These are phyloP conservation scores for Sussaba pulchella DNA, from an alignment of 2,888 invertebrate species.

Conservation along the genomic window DNA sequence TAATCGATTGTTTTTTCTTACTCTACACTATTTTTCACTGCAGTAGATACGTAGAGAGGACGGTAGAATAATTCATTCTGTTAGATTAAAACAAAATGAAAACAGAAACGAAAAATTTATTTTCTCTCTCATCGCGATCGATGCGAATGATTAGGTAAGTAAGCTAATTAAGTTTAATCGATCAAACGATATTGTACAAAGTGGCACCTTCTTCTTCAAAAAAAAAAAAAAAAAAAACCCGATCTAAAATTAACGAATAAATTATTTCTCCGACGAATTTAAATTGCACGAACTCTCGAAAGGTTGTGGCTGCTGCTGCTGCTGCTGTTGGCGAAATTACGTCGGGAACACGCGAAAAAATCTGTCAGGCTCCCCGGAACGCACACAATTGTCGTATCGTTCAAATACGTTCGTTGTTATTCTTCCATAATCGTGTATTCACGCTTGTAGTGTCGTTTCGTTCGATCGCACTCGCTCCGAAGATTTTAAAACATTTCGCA, in stretches of 20 bases:
- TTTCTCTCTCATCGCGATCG: too few relatives aligned
- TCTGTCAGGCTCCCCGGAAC: constrained; percentile 67
- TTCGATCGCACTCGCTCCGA: constrained; percentile 52
- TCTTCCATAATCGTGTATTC: constrained; percentile 38
- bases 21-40: constrained; percentile 8
- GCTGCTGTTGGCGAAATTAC: constrained; percentile 48
- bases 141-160: constrained; percentile 62
- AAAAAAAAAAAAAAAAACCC: too few relatives aligned
- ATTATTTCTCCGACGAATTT: background rate
- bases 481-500: constrained; percentile 63
- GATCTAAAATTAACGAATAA: constrained; percentile 8
- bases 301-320: constrained; percentile 50
- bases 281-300: constrained; percentile 9
- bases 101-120: background rate
- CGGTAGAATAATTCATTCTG: constrained; percentile 18
- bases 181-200: constrained; percentile 52
- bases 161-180: constrained; percentile 37
- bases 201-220: constrained; percentile 60
- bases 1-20: background rate
- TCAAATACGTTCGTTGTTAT: constrained; percentile 36
- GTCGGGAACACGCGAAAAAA: background rate
- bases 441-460: constrained; percentile 55
- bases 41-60: constrained; percentile 11
- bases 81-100: too few relatives aligned
- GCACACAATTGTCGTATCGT: constrained; percentile 20